Evolutionary conservation across 2,113 vertebrate species (phyloP).

Genomic region (Pandion haliaetus): DNA sequence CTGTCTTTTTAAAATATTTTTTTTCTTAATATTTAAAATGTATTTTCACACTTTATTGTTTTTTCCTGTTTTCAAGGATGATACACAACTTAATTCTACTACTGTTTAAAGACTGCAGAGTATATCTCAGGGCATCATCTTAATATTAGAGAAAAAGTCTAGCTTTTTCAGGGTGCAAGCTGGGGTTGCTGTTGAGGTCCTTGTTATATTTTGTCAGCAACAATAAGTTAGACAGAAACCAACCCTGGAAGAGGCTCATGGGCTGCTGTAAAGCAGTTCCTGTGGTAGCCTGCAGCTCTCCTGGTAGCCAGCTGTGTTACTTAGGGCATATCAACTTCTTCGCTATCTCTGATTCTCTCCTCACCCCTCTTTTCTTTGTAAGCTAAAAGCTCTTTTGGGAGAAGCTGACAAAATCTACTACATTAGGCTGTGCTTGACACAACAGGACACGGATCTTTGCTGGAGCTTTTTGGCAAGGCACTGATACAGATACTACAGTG

Average conservation of each 20-base stretch:
- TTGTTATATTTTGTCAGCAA: background rate
- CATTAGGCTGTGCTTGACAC: background rate
- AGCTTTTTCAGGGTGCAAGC: background rate
- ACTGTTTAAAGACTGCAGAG: background rate
- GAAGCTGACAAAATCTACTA: background rate
- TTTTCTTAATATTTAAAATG: constrained; percentile 43
- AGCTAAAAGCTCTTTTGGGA: background rate
- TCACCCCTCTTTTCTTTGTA: background rate
- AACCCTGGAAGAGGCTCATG: background rate
- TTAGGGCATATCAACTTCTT: background rate
- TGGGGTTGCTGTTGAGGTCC: background rate
- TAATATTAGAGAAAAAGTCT: background rate
- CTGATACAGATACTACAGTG: background rate
- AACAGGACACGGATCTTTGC: background rate
- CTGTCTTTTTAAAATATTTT: background rate
- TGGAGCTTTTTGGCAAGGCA: background rate
- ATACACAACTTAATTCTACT: background rate
- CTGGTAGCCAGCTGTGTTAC: background rate
- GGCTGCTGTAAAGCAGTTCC: background rate
- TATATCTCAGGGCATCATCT: background rate
- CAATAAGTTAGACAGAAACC: background rate
- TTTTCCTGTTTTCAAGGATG: background rate
- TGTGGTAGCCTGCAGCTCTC: background rate
- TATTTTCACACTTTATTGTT: background rate
- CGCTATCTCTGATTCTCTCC: background rate